Percentiles rank a stretch among this genome's conserved stretches.
These are phyloP conservation scores for Mugil cephalus DNA, from an alignment of 2,113 vertebrate genomes.

Conservation along the genomic window DNA sequence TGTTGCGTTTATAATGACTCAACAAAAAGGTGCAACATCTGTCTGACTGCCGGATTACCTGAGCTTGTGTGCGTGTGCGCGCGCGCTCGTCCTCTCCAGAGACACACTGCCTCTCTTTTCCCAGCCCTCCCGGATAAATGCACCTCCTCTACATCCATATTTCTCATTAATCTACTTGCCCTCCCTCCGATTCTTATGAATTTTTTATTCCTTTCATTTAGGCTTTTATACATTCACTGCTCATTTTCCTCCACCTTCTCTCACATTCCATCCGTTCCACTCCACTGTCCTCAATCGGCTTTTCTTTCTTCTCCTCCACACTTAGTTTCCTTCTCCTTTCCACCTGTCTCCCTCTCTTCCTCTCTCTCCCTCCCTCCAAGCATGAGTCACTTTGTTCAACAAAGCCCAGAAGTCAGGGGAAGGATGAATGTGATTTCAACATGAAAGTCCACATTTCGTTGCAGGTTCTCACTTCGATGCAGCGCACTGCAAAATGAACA, in stretches of 20 bases:
- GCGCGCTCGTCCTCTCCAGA: constrained; percentile 7
- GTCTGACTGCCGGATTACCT: background rate
- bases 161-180: constrained; percentile 42
- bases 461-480: constrained; percentile 15
- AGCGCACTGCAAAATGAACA: constrained; percentile 12
- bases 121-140: constrained; percentile 27
- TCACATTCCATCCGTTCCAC: constrained; percentile 51
- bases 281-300: constrained; percentile 42
- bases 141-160: constrained; percentile 22
- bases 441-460: constrained; percentile 21
- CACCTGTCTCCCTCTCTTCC: constrained; percentile 34
- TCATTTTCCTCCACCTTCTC: constrained; percentile 41
- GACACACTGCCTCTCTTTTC: constrained; percentile 30
- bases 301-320: constrained; percentile 32
- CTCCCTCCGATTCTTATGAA: constrained; percentile 52
- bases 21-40: background rate
- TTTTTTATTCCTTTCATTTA: constrained; percentile 70
- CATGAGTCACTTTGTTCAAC: constrained; percentile 17
- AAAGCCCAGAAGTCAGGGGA: constrained; percentile 10
- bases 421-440: constrained; percentile 21
- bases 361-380: constrained; percentile 19
- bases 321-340: constrained; percentile 6
- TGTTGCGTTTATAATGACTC: background rate
- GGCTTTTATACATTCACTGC: constrained; percentile 56
- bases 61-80: background rate